Conservation (phyloP, 2,888 invertebrate species). For the Schrankia costaestrigalis region DNA sequence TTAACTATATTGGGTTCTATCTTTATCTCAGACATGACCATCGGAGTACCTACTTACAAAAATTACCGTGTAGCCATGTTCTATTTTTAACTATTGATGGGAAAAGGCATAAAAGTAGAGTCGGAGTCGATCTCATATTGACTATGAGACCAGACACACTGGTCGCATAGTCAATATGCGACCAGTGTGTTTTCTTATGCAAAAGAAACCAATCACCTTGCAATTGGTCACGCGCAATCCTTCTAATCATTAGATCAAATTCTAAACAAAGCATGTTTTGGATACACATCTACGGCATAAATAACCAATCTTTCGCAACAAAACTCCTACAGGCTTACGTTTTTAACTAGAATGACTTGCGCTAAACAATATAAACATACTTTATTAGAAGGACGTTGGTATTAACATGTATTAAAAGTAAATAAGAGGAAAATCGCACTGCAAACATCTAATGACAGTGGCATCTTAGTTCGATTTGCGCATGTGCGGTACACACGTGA, state of each 20-base stretch:
- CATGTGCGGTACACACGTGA: constrained; percentile 17
- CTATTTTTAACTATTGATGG: too few relatives aligned
- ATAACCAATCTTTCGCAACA: constrained; percentile 24
- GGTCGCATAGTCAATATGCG: too few relatives aligned
- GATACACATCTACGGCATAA: constrained; percentile 21
- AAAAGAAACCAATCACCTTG: too few relatives aligned
- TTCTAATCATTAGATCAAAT: neutral
- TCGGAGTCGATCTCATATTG: too few relatives aligned
- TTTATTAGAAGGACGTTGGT: constrained; percentile 45
- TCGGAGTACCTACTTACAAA: too few relatives aligned
- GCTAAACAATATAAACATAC: constrained; percentile 16
- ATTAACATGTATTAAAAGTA: constrained; percentile 57
- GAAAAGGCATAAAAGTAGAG: too few relatives aligned
- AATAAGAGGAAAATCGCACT: constrained; percentile 59
- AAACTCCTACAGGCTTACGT: constrained; percentile 9
- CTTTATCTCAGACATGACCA: too few relatives aligned
- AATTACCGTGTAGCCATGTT: too few relatives aligned
- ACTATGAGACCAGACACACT: too few relatives aligned
- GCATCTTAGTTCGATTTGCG: constrained; percentile 27
- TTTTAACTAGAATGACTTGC: constrained; percentile 25
- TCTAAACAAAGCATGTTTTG: constrained; percentile 28
- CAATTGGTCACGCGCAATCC: too few relatives aligned
- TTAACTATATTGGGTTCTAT: too few relatives aligned
- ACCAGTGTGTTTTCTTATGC: too few relatives aligned
- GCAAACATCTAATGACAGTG: constrained; percentile 47